These are phyloP conservation scores for Acanthococcus lagerstroemiae DNA, from an alignment of 2,888 invertebrate species.

Conservation along the genomic window DNA sequence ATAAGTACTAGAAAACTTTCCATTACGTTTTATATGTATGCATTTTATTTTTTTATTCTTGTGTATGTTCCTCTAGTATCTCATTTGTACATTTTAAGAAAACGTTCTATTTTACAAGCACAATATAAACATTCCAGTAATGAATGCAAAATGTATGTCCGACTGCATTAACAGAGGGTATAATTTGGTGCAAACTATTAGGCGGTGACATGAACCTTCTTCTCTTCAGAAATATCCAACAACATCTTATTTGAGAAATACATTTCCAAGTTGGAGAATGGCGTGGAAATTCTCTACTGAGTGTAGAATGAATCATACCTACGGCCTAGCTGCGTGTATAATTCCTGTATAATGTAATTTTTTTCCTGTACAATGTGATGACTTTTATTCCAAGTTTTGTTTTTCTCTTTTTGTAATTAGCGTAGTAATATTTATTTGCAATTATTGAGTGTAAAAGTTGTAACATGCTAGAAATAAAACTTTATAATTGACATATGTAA, in stretches of 20 bases:
- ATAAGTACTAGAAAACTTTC: slow-evolving; percentile 17
- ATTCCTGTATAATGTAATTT: slow-evolving; percentile 20
- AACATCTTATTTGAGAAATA: too few relatives aligned
- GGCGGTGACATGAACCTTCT: too few relatives aligned
- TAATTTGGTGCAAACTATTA: too few relatives aligned
- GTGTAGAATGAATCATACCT: neutral
- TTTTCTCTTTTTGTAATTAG: slow-evolving; percentile 20
- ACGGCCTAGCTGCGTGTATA: slow-evolving; percentile 21
- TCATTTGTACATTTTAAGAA: too few relatives aligned
- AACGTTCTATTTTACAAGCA: too few relatives aligned
- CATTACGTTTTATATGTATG: slow-evolving; percentile 2
- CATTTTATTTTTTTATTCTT: neutral
- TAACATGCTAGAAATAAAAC: slow-evolving; percentile 24
- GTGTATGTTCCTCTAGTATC: slow-evolving; percentile 11
- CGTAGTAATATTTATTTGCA: slow-evolving; percentile 19
- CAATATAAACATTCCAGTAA: too few relatives aligned
- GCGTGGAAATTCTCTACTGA: too few relatives aligned
- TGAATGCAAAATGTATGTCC: too few relatives aligned
- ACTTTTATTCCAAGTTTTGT: slow-evolving; percentile 18
- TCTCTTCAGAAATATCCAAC: too few relatives aligned
- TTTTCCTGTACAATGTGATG: slow-evolving; percentile 29
- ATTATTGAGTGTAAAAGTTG: slow-evolving; percentile 25
- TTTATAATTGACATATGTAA: neutral
- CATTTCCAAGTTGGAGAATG: too few relatives aligned
- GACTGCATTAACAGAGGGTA: too few relatives aligned